These are phyloP conservation scores for Alauda arvensis DNA, from an alignment of 2,797 vertebrate genomes.

Conservation along the genomic window DNA sequence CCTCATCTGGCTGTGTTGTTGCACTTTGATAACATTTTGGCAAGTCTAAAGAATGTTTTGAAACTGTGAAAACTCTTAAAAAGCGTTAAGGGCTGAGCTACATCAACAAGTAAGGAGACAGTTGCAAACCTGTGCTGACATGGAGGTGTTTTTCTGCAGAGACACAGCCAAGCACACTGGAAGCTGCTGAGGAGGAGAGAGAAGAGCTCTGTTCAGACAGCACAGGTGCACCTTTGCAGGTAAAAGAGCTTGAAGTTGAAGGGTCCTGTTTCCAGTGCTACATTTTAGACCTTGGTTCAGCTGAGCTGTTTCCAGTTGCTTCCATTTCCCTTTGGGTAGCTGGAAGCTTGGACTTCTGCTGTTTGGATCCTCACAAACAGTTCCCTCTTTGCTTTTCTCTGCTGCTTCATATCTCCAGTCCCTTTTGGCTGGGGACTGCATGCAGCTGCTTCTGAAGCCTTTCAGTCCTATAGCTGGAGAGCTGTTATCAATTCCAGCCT, in stretches of 20 bases:
- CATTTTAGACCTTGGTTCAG: not conserved
- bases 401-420: not conserved
- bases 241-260: conserved; percentile 33
- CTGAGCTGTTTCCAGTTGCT: not conserved
- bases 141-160: conserved; percentile 63
- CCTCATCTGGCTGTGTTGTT: conserved; percentile 34
- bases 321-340: not conserved
- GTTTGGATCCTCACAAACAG: not conserved
- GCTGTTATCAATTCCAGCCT: not conserved
- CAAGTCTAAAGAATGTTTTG: conserved; percentile 55
- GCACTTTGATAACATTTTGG: conserved; percentile 40
- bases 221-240: conserved; percentile 46
- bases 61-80: conserved; percentile 49
- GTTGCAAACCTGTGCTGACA: not conserved
- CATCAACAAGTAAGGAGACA: not conserved
- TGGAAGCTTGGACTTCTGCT: not conserved
- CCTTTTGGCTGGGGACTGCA: not conserved
- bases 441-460: conserved; percentile 29
- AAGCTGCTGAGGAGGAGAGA: conserved; percentile 52
- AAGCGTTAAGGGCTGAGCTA: not conserved
- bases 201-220: conserved; percentile 48
- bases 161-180: conserved; percentile 68
- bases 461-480: conserved; percentile 16
- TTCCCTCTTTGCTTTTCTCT: not conserved
- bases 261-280: not conserved